Base-by-base conservation (phyloP, 2,797 vertebrate species). In the Peromyscus melanophrys region DNA sequence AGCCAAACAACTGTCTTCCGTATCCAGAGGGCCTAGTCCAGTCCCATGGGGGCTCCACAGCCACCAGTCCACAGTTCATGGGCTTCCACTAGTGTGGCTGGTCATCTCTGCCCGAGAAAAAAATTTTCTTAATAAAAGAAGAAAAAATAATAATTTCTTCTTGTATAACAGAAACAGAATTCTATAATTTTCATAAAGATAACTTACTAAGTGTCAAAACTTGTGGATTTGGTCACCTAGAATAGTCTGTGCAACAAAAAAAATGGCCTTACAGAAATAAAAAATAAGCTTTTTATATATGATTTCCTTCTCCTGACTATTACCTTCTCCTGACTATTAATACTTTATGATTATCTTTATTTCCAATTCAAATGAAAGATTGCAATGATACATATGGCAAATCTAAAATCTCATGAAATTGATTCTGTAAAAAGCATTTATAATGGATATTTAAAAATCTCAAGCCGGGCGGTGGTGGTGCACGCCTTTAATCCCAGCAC, bases 371-470 rank as follows among this genome's bases (percentile, higher is more conserved):
- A 89, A 92, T 75, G 80, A 49, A 80, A 76, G 29, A 91, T 77
- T 55, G 19, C 19, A 90, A 25, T 89, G 29, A 92, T 81, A 84
- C 21, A 92, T 69, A 73, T 46, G 29, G 0, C 52, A 82, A 94
- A 76, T 89, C n/a, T 29, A 77, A 90, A 90, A 85, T 81, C 13
- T 5, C 55, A 82, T 78, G 21, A 80, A 96, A 78, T 40, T 59
- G 2, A 82, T 10, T 34, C 49, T 85, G n/a, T 85, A 97, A 89
- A 78, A 43, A 61, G 82, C 25, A 78, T 77, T 96, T 92, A 77
- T 94, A 95, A 82, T 89, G 37, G 46, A 92, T 76, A 88, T 96
- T 85, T 80, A 46, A 90, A 87, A 93, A 88, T 95, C 10, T 85
- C 65, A 82, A n/a, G n/a, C n/a, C n/a, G n/a, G n/a, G n/a, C n/a